Evolutionary conservation across 2,797 vertebrate species (phyloP).

Genomic region (Sebastes hopkinsi): DNA sequence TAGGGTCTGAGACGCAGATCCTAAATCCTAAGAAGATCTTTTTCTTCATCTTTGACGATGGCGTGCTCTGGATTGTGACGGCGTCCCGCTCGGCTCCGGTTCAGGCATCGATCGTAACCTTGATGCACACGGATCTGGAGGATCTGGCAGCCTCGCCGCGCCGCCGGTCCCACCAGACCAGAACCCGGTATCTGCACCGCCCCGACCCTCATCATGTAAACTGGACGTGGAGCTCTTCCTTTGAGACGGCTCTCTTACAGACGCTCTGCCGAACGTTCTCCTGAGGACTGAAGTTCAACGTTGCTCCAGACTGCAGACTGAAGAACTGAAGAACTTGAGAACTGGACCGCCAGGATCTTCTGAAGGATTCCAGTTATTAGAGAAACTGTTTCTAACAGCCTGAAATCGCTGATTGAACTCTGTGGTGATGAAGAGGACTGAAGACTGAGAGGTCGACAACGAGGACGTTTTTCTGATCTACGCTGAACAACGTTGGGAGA

Average conservation of each 20-base stretch:
- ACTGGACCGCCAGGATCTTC: not conserved
- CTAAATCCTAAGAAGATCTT: not conserved
- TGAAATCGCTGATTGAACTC: not conserved
- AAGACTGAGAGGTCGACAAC: not conserved
- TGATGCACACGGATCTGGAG: constrained; percentile 68
- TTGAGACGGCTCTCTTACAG: constrained; percentile 64
- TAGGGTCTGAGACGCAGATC: not conserved
- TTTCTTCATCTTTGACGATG: not conserved
- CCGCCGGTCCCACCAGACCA: constrained; percentile 24
- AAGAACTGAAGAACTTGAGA: not conserved
- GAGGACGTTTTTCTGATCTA: not conserved
- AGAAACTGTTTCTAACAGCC: not conserved
- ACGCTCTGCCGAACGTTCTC: constrained; percentile 74
- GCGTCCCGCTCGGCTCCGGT: not conserved
- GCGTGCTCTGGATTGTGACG: constrained; percentile 25
- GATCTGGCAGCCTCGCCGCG: constrained; percentile 61
- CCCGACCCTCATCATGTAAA: constrained; percentile 68
- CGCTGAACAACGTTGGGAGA: constrained; percentile 29
- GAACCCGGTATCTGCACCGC: not conserved
- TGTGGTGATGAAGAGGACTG: not conserved
- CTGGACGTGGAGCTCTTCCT: constrained; percentile 73
- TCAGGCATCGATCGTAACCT: not conserved
- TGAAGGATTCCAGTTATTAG: not conserved
- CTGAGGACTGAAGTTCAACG: constrained; percentile 35
- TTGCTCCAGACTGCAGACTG: not conserved